Evolutionary conservation across 2,888 invertebrate genomes (phyloP), one percentile per base, ranked within the genome.

Genomic region (Zaprionus lineosus): DNA sequence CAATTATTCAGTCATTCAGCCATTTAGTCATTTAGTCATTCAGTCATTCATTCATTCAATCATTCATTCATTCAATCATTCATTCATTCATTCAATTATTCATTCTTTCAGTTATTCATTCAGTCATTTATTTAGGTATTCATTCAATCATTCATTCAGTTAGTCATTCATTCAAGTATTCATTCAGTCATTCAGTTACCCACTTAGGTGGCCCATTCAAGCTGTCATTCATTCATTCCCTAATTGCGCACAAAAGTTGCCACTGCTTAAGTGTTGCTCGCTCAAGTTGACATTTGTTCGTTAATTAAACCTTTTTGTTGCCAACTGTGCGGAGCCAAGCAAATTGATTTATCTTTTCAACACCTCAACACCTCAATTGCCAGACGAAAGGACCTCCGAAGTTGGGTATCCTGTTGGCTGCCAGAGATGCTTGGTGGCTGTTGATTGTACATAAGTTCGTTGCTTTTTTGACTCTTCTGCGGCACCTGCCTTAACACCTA

Each of bases 321-420:
- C 44, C 82, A 69, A 84, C 84, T 77, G 77, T 73, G 77, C 84
- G 73, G 61, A 84, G 73, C 77, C n/a, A 76, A 84, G 81, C 82
- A 82, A 82, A 82, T 86, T 82, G 86, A 86, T 86, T 82, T 86
- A 82, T 82, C 84, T 79, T 58, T 66, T 71, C 70, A 76, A 81
- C 81, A 82, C 86, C 79, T 71, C 70, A 76, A 81, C 81, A 82
- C 86, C 79, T 81, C 71, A 70, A 71, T 61, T 28, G 21, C 24
- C n/a, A 29, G 29, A 9, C 11, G 9, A 12, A n/a, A n/a, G n/a
- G n/a, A n/a, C n/a, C n/a, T n/a, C 21, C 7, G 21, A 3, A 5
- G 21, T 21, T 21, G n/a, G n/a, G n/a, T n/a, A n/a, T n/a, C 4
- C 11, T 16, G 15, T 24, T 4, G 11, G 16, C n/a, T 33, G 12